phyloP scores from a whole-genome alignment of 2,797 vertebrate genomes.

The Sarcophilus harrisii region DNA sequence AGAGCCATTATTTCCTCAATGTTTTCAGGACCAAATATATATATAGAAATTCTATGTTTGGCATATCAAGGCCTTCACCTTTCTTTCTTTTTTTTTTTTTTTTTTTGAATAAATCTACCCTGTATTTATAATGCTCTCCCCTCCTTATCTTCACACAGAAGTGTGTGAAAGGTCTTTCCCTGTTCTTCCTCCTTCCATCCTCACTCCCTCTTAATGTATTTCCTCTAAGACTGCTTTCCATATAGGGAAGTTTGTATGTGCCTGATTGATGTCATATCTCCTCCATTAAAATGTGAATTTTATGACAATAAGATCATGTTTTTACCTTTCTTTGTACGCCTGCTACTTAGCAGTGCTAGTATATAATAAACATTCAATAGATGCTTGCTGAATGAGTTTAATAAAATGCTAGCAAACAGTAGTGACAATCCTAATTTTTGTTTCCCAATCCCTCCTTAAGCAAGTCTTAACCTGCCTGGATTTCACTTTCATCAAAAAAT shows the following conservation, averaged over 20 bases:
- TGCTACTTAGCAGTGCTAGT: neutral
- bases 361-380: neutral
- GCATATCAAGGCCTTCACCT: neutral
- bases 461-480: neutral
- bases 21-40: neutral
- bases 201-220: neutral
- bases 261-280: neutral
- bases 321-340: neutral
- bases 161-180: neutral
- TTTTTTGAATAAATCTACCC: neutral
- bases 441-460: neutral
- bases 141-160: neutral
- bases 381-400: neutral
- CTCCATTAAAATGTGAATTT: neutral
- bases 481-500: neutral
- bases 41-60: neutral
- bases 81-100: neutral
- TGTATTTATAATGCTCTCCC: neutral
- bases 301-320: neutral
- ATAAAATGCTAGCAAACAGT: neutral
- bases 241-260: too few relatives aligned
- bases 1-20: neutral
- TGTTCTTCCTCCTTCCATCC: neutral
- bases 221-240: neutral
- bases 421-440: neutral